phyloP scores from a whole-genome alignment of 1,140 invertebrate genomes.

The Drosophila varians region DNA sequence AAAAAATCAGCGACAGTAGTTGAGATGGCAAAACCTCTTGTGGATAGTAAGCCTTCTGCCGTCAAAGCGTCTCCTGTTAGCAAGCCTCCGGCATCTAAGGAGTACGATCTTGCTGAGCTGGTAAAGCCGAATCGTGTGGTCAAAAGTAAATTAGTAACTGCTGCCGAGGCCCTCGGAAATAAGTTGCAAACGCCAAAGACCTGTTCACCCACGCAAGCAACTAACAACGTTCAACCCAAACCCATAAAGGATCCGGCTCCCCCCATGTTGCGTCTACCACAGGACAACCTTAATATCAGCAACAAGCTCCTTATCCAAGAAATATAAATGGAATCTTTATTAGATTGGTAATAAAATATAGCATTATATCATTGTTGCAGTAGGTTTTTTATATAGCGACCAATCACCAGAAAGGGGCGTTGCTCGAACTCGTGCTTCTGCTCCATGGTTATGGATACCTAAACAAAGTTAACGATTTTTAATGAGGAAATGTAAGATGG shows the following conservation, averaged over 20 bases:
- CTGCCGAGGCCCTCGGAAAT: constrained; percentile 59
- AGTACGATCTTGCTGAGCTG: constrained; percentile 76
- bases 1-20: background rate
- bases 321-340: constrained; percentile 21
- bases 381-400: constrained; percentile 52
- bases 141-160: constrained; percentile 68
- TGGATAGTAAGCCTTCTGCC: background rate
- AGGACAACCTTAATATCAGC: constrained; percentile 18
- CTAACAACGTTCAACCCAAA: background rate
- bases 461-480: background rate
- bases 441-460: constrained; percentile 56
- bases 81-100: constrained; percentile 17
- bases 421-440: constrained; percentile 64
- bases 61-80: background rate
- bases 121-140: constrained; percentile 74
- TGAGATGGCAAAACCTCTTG: background rate
- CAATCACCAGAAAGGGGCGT: constrained; percentile 60
- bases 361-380: constrained; percentile 9
- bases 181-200: constrained; percentile 26
- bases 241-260: constrained; percentile 12
- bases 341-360: background rate
- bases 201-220: background rate
- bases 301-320: constrained; percentile 66
- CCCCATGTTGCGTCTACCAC: constrained; percentile 37
- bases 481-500: background rate